phyloP scores from a whole-genome alignment of 2,888 invertebrate genomes.

The Tridacna crocea region DNA sequence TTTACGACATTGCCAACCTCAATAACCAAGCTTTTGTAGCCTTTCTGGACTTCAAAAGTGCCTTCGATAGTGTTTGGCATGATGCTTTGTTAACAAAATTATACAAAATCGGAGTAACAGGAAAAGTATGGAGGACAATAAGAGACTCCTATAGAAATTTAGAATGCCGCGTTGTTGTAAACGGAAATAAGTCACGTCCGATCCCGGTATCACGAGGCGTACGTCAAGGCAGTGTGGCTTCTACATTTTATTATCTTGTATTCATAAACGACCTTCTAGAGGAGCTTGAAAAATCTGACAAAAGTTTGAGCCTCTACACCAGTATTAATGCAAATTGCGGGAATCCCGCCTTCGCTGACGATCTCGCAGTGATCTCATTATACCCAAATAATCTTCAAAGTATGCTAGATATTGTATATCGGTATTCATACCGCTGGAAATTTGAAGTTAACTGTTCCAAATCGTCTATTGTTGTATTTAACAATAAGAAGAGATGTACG shows the following conservation, averaged over 20 bases:
- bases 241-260: slow-evolving; percentile 8
- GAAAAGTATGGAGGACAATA: not conserved
- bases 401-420: not conserved
- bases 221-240: slow-evolving; percentile 21
- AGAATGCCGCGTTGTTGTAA: not conserved
- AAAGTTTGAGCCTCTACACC: not conserved
- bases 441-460: too few species aligned
- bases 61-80: slow-evolving; percentile 21
- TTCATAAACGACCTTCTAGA: slow-evolving; percentile 9
- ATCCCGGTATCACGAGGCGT: slow-evolving; percentile 6
- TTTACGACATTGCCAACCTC: not conserved
- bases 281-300: slow-evolving; percentile 6
- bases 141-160: not conserved
- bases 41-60: slow-evolving; percentile 6
- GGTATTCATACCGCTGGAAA: too few species aligned
- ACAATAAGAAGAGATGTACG: too few species aligned
- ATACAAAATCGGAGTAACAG: not conserved
- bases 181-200: not conserved
- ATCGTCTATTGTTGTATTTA: too few species aligned
- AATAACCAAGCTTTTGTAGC: slow-evolving; percentile 16
- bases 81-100: slow-evolving; percentile 9
- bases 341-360: slow-evolving; percentile 13
- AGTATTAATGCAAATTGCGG: not conserved
- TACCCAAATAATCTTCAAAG: slow-evolving; percentile 2
- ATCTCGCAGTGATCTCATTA: not conserved